These are phyloP conservation scores for Pangasius sanitwongsei DNA, from an alignment of 2,797 vertebrate species.

Conservation along the genomic window DNA sequence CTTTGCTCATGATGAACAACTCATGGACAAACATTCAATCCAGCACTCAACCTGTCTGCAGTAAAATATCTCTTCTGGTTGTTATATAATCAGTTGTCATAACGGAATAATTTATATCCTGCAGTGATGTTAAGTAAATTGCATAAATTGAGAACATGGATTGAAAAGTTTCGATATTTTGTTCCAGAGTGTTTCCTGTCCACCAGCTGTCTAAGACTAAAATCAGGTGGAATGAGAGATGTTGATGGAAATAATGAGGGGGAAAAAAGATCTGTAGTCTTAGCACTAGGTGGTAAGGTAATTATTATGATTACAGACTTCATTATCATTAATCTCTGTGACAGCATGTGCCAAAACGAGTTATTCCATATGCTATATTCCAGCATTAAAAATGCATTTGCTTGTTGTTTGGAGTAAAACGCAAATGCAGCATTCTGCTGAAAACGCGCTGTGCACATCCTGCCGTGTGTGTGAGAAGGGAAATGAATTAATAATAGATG, in stretches of 20 bases:
- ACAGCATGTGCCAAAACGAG: constrained; percentile 22
- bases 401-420: constrained; percentile 22
- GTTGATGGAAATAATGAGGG: neutral
- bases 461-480: neutral
- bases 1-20: neutral
- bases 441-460: constrained; percentile 6
- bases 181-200: neutral
- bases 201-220: neutral
- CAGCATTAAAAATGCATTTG: constrained; percentile 37
- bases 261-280: neutral
- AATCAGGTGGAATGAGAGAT: neutral
- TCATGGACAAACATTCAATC: too few relatives aligned
- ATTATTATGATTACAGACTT: constrained; percentile 26
- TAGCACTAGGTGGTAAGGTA: constrained; percentile 15
- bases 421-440: constrained; percentile 19
- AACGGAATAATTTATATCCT: neutral
- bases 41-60: neutral
- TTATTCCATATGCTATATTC: constrained; percentile 18
- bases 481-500: constrained; percentile 25
- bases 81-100: neutral
- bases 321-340: constrained; percentile 29
- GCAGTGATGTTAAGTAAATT: neutral
- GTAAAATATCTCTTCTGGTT: neutral
- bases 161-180: neutral
- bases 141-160: neutral